These are phyloP conservation scores for Eidolon helvum DNA, from an alignment of 2,113 vertebrate species.

Conservation along the genomic window DNA sequence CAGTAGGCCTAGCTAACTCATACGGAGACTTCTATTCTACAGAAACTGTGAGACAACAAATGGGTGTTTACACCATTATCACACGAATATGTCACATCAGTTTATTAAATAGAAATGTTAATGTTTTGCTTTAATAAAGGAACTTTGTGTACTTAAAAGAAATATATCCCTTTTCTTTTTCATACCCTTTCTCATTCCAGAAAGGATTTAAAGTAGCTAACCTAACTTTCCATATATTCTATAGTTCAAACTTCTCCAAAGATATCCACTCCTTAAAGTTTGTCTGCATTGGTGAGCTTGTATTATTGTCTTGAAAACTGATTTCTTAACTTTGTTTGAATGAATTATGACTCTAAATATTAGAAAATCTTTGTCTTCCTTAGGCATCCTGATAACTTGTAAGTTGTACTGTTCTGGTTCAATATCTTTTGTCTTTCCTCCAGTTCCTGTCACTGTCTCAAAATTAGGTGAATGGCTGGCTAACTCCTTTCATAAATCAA, in stretches of 20 bases:
- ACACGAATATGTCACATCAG: neutral
- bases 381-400: constrained; percentile 54
- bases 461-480: constrained; percentile 77
- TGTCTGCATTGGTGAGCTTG: constrained; percentile 38
- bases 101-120: constrained; percentile 28
- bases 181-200: neutral
- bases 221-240: neutral
- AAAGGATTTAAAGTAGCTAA: constrained; percentile 22
- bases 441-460: constrained; percentile 65
- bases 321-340: constrained; percentile 63
- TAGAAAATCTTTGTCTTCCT: constrained; percentile 66
- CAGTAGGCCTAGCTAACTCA: neutral
- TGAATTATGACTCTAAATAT: constrained; percentile 66
- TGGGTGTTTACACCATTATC: neutral
- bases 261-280: neutral
- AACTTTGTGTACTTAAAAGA: constrained; percentile 4
- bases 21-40: neutral
- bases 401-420: constrained; percentile 68
- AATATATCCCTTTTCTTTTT: neutral
- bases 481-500: constrained; percentile 78
- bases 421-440: constrained; percentile 68
- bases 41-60: neutral
- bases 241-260: constrained; percentile 19
- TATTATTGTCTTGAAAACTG: constrained; percentile 58
- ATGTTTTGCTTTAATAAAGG: constrained; percentile 17